A percentile compares a stretch with the other conserved stretches of the same genome.
phyloP scores from a whole-genome alignment of 2,888 invertebrate species.

The Norana najaformis region DNA sequence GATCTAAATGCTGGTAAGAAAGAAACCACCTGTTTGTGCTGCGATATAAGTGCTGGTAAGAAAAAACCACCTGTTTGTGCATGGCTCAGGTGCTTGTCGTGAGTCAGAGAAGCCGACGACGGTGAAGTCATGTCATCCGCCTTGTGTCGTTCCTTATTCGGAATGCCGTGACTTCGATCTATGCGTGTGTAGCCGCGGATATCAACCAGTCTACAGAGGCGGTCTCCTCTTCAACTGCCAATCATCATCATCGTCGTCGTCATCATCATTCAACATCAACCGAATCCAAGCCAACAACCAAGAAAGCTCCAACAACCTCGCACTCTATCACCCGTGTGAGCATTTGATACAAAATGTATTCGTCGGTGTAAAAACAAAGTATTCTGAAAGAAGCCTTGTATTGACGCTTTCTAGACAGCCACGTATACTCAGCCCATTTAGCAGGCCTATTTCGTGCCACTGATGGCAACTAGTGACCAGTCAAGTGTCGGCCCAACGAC shows the following conservation, averaged over 20 bases:
- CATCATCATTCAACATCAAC: neutral
- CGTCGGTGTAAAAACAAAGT: neutral
- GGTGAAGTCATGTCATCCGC: neutral
- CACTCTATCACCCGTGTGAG: slow-evolving; percentile 20
- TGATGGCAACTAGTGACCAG: too few species aligned
- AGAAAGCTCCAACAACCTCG: slow-evolving; percentile 5
- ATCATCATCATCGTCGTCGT: neutral
- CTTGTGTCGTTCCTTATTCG: neutral
- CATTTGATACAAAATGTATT: too few species aligned
- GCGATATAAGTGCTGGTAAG: too few species aligned
- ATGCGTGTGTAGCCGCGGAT: slow-evolving; percentile 18
- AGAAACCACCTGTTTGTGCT: neutral
- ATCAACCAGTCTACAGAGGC: neutral
- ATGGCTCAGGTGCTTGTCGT: neutral
- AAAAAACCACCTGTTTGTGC: neutral
- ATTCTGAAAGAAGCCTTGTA: neutral
- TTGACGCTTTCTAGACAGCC: neutral
- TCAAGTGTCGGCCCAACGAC: neutral
- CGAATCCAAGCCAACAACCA: slow-evolving; percentile 6
- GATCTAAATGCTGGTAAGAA: neutral
- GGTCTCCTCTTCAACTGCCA: slow-evolving; percentile 1
- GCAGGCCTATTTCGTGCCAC: neutral
- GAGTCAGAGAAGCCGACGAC: neutral
- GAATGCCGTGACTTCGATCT: slow-evolving; percentile 17
- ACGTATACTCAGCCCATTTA: neutral